A percentile compares a stretch with the other conserved stretches of the same genome.
These are phyloP conservation scores for Lepidonotus clava DNA, from an alignment of 2,888 invertebrate genomes.

Conservation along the genomic window DNA sequence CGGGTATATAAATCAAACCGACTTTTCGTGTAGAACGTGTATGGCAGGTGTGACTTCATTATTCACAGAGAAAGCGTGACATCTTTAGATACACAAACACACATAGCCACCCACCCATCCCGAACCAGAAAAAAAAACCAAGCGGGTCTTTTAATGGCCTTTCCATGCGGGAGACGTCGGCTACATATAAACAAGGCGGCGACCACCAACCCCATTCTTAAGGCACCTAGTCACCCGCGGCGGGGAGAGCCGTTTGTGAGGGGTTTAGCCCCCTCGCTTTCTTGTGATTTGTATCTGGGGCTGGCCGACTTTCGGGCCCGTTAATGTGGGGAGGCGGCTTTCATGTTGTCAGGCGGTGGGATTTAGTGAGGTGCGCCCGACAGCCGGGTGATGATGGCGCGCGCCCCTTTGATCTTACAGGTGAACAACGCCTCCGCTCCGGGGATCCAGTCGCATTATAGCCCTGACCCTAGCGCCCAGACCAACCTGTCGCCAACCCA, in stretches of 20 bases:
- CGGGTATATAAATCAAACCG: slow-evolving; percentile 38
- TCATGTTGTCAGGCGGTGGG: slow-evolving; percentile 16
- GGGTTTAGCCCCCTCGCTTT: no score
- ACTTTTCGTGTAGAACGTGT: slow-evolving; percentile 11
- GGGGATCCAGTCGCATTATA: neutral
- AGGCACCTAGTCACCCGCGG: slow-evolving; percentile 8
- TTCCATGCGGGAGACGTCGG: neutral
- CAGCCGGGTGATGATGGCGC: slow-evolving; percentile 31
- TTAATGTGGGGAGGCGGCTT: slow-evolving; percentile 34
- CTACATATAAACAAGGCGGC: slow-evolving; percentile 9
- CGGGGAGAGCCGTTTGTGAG: neutral
- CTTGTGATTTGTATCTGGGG: slow-evolving; percentile 25
- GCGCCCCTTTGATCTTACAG: neutral
- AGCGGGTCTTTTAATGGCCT: slow-evolving; percentile 48
- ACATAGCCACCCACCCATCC: no score
- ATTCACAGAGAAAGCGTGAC: slow-evolving; percentile 32
- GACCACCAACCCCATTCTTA: neutral
- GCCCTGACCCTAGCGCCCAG: no score
- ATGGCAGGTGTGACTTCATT: slow-evolving; percentile 43
- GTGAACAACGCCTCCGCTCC: neutral
- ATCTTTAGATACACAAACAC: slow-evolving; percentile 50
- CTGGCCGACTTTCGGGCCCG: neutral
- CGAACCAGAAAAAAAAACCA: slow-evolving; percentile 5
- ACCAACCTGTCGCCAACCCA: no score
- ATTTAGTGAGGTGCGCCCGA: slow-evolving; percentile 39